phyloP scores from a whole-genome alignment of 2,113 vertebrate species.

The Ptyas mucosa region DNA sequence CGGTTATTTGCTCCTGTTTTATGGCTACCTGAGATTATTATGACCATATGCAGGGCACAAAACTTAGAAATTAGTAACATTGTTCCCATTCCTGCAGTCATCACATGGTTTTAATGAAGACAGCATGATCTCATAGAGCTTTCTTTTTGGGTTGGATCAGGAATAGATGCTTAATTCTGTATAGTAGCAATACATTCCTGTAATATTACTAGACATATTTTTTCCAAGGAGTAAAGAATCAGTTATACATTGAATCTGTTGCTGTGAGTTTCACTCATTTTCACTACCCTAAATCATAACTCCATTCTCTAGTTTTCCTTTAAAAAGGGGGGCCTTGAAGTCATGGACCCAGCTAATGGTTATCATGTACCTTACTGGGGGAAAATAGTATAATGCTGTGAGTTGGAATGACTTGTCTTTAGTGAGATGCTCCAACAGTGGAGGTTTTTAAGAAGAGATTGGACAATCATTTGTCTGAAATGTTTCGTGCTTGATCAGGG shows the following conservation, averaged over 20 bases:
- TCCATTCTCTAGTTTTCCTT: slow-evolving; percentile 43
- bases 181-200: neutral
- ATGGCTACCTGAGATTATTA: neutral
- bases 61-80: neutral
- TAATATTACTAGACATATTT: neutral
- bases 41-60: neutral
- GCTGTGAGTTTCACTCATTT: slow-evolving; percentile 48
- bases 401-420: neutral
- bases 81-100: neutral
- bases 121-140: neutral
- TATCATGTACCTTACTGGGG: slow-evolving; percentile 66
- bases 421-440: neutral
- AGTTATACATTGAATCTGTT: slow-evolving; percentile 13
- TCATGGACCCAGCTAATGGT: slow-evolving; percentile 64
- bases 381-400: slow-evolving; percentile 57
- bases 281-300: slow-evolving; percentile 48
- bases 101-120: neutral
- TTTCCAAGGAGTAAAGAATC: neutral
- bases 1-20: neutral
- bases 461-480: neutral
- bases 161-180: neutral
- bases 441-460: no score
- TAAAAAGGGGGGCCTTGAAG: slow-evolving; percentile 50
- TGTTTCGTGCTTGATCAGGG: neutral
- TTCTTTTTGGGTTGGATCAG: neutral